Base-by-base conservation (phyloP, 2,797 vertebrate species). In the Pseudochirops corinnae region DNA sequence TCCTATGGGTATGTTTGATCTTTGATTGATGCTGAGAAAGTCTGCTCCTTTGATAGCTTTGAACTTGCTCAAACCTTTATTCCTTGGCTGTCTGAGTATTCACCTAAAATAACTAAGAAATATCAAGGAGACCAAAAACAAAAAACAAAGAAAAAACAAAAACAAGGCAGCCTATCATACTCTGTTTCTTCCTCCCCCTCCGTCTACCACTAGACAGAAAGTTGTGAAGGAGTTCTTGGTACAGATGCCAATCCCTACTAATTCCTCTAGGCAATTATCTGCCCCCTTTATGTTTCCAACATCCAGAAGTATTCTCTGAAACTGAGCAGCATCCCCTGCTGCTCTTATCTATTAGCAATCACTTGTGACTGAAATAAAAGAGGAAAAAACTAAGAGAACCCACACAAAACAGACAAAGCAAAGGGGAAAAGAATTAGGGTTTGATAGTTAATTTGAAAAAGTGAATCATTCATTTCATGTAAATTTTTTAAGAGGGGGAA, bases 301-400 rank as follows among this genome's bases (percentile, higher is more conserved):
- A 94, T 74, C 46, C 57, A 0, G 33, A 55, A 58, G 52, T 90
- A 87, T 55, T 21, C 82, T 93, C 93, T 0, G 50, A 28, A 53
- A 53, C 16, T 55, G 53, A 91, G 29, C 33, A 91, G 1, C 29
- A 55, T 91, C 52, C 39, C 52, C 52, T 91, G 53, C 90, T 55
- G 90, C 28, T 91, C 90, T 55, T 55, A 55, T 53, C 90, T 55
- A 55, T 91, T 91, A 91, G 52, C 90, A 91, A 55, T 91, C 90
- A 91, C 28, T 91, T 91, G 5, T 55, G 50, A 91, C 18, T 53
- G 90, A 53, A 91, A 91, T 91, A 91, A 53, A 91, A 91, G 29
- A 46, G 29, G 39, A 55, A 55, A 55, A 82, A 87, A 28, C 9
- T 10, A 24, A 82, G 39, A 87, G 1, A 87, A 33, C 39, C 74